phyloP scores from a whole-genome alignment of 2,888 invertebrate genomes.

The Clivina fossor region DNA sequence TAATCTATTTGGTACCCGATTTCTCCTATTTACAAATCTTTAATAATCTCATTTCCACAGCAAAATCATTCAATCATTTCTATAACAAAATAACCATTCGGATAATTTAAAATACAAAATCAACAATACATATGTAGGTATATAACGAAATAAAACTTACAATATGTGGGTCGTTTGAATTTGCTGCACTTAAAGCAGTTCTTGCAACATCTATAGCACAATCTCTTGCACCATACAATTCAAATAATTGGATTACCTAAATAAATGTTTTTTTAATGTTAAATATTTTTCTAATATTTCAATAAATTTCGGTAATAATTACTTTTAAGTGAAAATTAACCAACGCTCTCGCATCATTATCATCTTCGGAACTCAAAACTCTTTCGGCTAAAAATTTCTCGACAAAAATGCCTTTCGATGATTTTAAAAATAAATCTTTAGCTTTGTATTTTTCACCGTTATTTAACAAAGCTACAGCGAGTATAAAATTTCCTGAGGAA shows the following conservation, averaged over 20 bases:
- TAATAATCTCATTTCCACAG: too few species aligned
- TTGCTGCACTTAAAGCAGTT: constrained; percentile 69
- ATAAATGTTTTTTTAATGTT: too few species aligned
- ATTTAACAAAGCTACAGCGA: constrained; percentile 71
- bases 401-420: constrained; percentile 71
- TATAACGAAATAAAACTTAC: too few species aligned
- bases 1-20: too few species aligned
- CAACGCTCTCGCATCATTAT: constrained; percentile 57
- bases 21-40: too few species aligned
- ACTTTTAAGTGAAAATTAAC: constrained; percentile 74
- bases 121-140: too few species aligned
- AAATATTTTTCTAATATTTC: too few species aligned
- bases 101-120: too few species aligned
- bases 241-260: constrained; percentile 84
- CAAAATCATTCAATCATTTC: too few species aligned
- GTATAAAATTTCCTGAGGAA: constrained; percentile 66
- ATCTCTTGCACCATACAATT: constrained; percentile 79
- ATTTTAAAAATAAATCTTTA: constrained; percentile 73
- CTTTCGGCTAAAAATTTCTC: constrained; percentile 72
- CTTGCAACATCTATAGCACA: constrained; percentile 79
- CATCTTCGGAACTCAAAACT: constrained; percentile 56
- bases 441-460: constrained; percentile 79
- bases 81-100: too few species aligned
- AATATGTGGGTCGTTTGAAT: constrained; percentile 73
- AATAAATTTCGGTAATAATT: too few species aligned